Conservation (phyloP, 2,113 vertebrate species). For the Erinaceus europaeus region DNA sequence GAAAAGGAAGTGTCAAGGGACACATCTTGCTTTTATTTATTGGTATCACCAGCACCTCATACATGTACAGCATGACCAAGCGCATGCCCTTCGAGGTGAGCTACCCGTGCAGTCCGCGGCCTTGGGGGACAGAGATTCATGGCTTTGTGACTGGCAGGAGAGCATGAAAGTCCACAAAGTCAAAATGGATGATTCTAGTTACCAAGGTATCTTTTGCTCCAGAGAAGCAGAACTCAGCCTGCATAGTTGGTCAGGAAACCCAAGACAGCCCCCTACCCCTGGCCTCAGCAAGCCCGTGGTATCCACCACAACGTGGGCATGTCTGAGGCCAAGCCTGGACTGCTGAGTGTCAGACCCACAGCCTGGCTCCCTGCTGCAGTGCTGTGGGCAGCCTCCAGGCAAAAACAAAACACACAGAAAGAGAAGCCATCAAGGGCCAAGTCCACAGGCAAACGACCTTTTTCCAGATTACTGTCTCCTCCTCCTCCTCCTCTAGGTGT, state of each 20-base stretch:
- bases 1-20: no score
- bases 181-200: neutral
- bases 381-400: constrained; percentile 1
- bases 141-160: neutral
- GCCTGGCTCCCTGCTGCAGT: constrained; percentile 1
- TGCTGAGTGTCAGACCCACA: neutral
- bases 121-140: neutral
- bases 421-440: no score
- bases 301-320: neutral
- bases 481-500: neutral
- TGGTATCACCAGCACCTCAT: no score
- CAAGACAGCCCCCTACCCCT: no score
- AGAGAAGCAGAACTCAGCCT: neutral
- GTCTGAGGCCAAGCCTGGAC: neutral
- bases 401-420: neutral
- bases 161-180: neutral
- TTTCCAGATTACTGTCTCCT: neutral
- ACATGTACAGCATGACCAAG: no score
- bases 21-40: no score
- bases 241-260: neutral
- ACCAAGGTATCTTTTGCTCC: neutral
- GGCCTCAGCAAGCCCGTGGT: no score
- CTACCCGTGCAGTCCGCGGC: no score
- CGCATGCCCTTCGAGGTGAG: no score
- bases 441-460: constrained; percentile 27